phyloP scores from a whole-genome alignment of 1,140 invertebrate genomes.

The Penaeus chinensis region DNA sequence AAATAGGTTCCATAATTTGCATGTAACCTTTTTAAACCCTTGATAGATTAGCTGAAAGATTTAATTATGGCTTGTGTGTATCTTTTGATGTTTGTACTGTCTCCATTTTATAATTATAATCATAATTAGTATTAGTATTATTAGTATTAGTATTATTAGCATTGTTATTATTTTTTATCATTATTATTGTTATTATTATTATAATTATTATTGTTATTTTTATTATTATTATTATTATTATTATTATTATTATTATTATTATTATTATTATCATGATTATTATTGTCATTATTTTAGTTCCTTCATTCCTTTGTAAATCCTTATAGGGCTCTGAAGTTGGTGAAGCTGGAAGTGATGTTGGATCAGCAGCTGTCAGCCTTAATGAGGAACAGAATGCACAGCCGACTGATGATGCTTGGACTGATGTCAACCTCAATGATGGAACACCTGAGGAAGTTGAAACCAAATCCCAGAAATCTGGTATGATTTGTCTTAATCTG shows the following conservation, averaged over 20 bases:
- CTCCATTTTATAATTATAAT: background rate
- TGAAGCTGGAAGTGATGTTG: slow-evolving; percentile 63
- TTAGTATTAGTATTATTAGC: background rate
- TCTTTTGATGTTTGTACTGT: too few species aligned
- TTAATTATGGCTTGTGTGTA: too few species aligned
- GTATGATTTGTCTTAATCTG: background rate
- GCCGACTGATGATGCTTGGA: slow-evolving; percentile 84
- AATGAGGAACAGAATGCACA: slow-evolving; percentile 65
- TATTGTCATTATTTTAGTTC: background rate
- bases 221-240: too few species aligned
- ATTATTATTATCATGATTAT: background rate
- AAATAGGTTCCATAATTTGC: too few species aligned
- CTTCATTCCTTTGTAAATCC: background rate
- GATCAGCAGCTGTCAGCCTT: slow-evolving; percentile 63
- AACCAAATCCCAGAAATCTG: slow-evolving; percentile 52
- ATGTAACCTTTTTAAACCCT: too few species aligned
- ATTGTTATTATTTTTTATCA: background rate
- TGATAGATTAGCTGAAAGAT: too few species aligned
- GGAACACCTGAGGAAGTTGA: slow-evolving; percentile 59
- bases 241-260: slow-evolving; percentile 11
- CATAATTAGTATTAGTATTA: slow-evolving; percentile 7
- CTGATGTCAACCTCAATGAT: slow-evolving; percentile 86
- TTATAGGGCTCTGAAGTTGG: slow-evolving; percentile 65
- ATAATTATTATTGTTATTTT: too few species aligned
- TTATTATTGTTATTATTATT: background rate